phyloP scores from a whole-genome alignment of 2,888 invertebrate species.

The Muschampia plurimacula region DNA sequence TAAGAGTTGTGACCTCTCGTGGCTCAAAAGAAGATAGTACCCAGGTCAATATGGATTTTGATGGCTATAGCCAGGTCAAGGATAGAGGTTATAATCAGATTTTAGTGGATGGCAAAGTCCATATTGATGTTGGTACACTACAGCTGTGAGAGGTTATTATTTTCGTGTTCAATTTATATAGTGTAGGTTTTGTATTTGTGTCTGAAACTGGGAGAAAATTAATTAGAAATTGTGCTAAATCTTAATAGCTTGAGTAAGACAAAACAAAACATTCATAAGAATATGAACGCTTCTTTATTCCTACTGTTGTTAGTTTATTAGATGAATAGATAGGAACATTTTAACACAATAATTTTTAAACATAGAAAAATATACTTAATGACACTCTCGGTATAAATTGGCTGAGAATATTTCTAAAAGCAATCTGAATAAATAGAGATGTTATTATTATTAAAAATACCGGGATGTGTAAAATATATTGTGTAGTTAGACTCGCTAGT shows the following conservation, averaged over 20 bases:
- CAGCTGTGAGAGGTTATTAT: slow-evolving; percentile 2
- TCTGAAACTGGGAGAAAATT: slow-evolving; percentile 7
- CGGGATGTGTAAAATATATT: slow-evolving; percentile 10
- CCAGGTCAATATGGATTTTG: neutral
- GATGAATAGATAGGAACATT: slow-evolving; percentile 4
- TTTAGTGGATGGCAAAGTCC: neutral
- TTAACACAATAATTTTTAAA: neutral
- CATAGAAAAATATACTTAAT: neutral
- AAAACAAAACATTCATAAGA: neutral
- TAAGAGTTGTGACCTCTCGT: neutral
- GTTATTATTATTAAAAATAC: neutral
- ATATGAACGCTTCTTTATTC: neutral
- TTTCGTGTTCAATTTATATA: slow-evolving; percentile 28
- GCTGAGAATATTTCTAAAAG: slow-evolving; percentile 1
- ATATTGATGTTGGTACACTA: neutral
- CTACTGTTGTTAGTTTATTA: neutral
- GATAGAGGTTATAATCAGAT: neutral
- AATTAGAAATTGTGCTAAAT: neutral
- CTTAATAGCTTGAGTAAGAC: neutral
- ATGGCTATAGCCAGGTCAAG: neutral
- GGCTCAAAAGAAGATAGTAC: no score
- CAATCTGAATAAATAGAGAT: neutral
- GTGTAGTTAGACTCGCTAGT: slow-evolving; percentile 15
- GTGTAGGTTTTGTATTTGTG: slow-evolving; percentile 21
- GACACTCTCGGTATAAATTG: neutral